Conservation (phyloP, 2,113 vertebrate genomes). For the Serinus canaria region DNA sequence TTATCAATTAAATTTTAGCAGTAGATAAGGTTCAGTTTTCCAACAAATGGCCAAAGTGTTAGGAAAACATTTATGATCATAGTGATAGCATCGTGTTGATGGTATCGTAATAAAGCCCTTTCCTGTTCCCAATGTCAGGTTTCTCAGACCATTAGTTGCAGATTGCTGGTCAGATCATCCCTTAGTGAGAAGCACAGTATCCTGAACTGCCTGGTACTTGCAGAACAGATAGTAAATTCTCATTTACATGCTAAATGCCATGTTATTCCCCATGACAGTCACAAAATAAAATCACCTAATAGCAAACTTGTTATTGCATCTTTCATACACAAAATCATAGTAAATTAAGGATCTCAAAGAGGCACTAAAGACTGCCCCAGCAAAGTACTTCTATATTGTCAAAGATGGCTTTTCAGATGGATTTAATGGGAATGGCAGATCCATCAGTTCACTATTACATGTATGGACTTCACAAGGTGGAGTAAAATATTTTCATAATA, state of each 20-base stretch:
- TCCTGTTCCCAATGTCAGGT: neutral
- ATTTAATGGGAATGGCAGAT: neutral
- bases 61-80: neutral
- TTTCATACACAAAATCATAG: neutral
- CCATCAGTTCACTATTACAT: neutral
- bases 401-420: neutral
- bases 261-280: neutral
- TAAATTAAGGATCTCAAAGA: neutral
- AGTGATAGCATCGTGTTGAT: neutral
- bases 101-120: neutral
- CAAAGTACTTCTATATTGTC: neutral
- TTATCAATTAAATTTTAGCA: neutral
- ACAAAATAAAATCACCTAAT: neutral
- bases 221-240: neutral
- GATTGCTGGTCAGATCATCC: neutral
- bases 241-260: neutral
- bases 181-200: neutral
- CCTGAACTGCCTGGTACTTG: neutral
- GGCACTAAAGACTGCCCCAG: neutral
- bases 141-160: neutral
- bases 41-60: neutral
- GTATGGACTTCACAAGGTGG: accelerated
- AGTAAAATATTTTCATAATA: neutral
- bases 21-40: neutral
- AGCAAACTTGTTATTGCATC: neutral